phyloP scores from a whole-genome alignment of 2,888 invertebrate genomes.

The Philaethria dido region DNA sequence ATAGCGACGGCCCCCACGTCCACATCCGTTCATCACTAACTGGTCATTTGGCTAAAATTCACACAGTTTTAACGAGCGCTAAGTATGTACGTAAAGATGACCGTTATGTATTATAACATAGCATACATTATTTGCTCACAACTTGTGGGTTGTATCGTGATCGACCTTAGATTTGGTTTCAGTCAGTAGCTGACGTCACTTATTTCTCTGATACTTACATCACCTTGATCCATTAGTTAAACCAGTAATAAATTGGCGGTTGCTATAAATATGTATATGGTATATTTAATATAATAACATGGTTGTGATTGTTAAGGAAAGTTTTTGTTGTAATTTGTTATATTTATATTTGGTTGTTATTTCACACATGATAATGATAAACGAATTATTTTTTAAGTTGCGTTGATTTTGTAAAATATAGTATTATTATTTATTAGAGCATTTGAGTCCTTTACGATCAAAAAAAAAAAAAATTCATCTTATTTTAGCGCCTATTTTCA shows the following conservation, averaged over 20 bases:
- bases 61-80: constrained; percentile 29
- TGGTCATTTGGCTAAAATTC: constrained; percentile 31
- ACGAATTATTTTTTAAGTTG: no score
- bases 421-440: no score
- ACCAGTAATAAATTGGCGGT: constrained; percentile 51
- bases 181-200: constrained; percentile 66
- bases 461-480: no score
- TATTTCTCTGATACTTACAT: constrained; percentile 61
- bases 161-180: constrained; percentile 67
- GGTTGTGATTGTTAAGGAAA: not conserved
- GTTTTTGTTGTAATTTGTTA: no score
- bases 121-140: constrained; percentile 24
- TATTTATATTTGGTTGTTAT: no score
- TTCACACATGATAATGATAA: no score
- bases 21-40: constrained; percentile 28
- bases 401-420: no score
- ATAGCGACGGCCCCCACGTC: constrained; percentile 23
- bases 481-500: no score
- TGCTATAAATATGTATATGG: not conserved
- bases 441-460: no score
- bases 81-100: constrained; percentile 20
- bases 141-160: constrained; percentile 34
- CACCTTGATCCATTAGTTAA: constrained; percentile 65
- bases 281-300: constrained; percentile 2
- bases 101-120: constrained; percentile 32